These are phyloP conservation scores for Plotosus lineatus DNA, from an alignment of 2,113 vertebrate genomes.

Conservation along the genomic window DNA sequence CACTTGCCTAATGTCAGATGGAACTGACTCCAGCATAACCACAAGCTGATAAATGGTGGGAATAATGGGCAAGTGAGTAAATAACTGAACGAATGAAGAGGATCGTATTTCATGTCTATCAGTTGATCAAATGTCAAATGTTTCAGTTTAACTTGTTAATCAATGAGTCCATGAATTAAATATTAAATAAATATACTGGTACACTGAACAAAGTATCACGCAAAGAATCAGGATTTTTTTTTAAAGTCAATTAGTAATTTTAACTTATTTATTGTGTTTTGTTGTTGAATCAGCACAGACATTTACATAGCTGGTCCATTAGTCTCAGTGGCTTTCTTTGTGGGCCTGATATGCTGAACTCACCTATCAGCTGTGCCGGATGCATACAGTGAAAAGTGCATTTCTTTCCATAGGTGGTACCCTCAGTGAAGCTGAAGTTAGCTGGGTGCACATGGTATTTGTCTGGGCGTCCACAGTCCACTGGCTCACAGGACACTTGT, in stretches of 20 bases:
- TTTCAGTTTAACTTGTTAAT: background rate
- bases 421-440: slow-evolving; percentile 85
- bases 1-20: too few relatives aligned
- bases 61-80: too few relatives aligned
- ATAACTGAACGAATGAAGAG: too few relatives aligned
- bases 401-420: slow-evolving; percentile 90
- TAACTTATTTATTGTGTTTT: background rate
- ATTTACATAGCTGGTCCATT: slow-evolving; percentile 25
- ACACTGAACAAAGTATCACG: background rate
- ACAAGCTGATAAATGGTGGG: too few relatives aligned
- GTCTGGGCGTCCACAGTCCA: slow-evolving; percentile 92
- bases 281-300: background rate
- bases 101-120: background rate
- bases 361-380: slow-evolving; percentile 91
- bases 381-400: slow-evolving; percentile 89
- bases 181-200: background rate
- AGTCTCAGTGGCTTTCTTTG: slow-evolving; percentile 1
- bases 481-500: slow-evolving; percentile 88
- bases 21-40: too few relatives aligned
- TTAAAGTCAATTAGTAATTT: background rate
- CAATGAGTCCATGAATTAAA: background rate
- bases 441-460: slow-evolving; percentile 93
- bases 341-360: slow-evolving; percentile 44
- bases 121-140: background rate
- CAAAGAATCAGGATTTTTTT: too few relatives aligned